A percentile compares a stretch with the other conserved stretches of the same genome.
Evolutionary conservation across 2,888 invertebrate species (phyloP).

Genomic region (Odontothrips loti): DNA sequence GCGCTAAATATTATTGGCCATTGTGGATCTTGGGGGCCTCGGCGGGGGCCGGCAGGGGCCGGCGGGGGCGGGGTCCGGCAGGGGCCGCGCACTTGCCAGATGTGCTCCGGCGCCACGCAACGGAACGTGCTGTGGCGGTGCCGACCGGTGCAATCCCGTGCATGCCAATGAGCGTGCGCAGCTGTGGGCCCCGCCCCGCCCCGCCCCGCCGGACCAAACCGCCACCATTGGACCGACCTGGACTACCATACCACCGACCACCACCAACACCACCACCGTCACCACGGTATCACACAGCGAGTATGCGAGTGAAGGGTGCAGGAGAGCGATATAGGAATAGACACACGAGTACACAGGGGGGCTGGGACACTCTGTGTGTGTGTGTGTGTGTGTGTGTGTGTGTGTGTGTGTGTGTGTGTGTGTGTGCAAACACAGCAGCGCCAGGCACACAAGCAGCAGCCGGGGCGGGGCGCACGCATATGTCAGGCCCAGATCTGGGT

Average conservation of each 20-base stretch:
- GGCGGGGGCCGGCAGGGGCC: too few relatives aligned
- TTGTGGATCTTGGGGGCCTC: too few relatives aligned
- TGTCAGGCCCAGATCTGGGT: slow-evolving; percentile 2
- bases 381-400: not conserved
- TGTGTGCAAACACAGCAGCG: not conserved
- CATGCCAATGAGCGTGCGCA: not conserved
- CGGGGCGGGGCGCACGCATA: not conserved
- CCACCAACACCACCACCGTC: too few relatives aligned
- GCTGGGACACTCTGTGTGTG: too few relatives aligned
- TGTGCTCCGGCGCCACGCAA: not conserved
- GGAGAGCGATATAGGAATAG: not conserved
- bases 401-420: not conserved
- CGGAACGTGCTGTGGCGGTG: not conserved
- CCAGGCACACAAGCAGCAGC: not conserved
- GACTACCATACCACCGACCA: not conserved
- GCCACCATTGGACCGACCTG: not conserved
- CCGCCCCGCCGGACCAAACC: not conserved
- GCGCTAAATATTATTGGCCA: too few relatives aligned
- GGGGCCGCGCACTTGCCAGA: not conserved
- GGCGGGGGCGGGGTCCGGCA: too few relatives aligned
- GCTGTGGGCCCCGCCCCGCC: not conserved
- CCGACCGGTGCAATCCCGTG: not conserved
- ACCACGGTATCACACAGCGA: not conserved
- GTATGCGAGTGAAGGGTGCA: not conserved
- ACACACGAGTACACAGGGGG: not conserved